A percentile compares a stretch with the other conserved stretches of the same genome.
phyloP scores from a whole-genome alignment of 2,888 invertebrate genomes.

The Drosophila quinaria region DNA sequence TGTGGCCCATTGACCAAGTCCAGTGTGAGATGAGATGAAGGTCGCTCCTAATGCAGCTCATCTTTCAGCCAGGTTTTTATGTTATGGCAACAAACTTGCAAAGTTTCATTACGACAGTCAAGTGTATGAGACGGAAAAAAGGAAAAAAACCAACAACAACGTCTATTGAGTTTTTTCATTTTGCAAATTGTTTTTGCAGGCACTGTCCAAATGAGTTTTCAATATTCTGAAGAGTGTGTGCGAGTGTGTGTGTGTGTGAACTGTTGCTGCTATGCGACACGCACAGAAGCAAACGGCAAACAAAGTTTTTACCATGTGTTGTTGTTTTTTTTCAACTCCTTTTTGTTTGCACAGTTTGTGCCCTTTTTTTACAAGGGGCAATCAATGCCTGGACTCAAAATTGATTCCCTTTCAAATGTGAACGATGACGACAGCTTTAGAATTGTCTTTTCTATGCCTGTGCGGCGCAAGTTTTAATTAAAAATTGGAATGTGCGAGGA shows the following conservation, averaged over 20 bases:
- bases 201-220: constrained; percentile 68
- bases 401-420: constrained; percentile 55
- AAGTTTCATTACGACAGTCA: constrained; percentile 52
- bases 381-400: constrained; percentile 64
- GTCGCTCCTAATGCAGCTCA: constrained; percentile 59
- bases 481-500: constrained; percentile 31
- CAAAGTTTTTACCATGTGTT: constrained; percentile 50
- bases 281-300: constrained; percentile 59
- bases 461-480: constrained; percentile 22
- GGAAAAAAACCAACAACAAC: constrained; percentile 1
- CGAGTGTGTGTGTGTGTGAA: background rate
- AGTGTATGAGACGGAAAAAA: constrained; percentile 20
- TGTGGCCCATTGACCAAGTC: constrained; percentile 62
- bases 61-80: constrained; percentile 34
- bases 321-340: constrained; percentile 4
- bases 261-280: constrained; percentile 48
- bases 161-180: constrained; percentile 39
- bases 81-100: constrained; percentile 34
- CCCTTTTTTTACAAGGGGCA: constrained; percentile 51
- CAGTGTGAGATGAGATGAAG: constrained; percentile 30
- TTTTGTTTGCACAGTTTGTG: constrained; percentile 17
- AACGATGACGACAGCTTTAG: constrained; percentile 51
- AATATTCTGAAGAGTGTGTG: constrained; percentile 47
- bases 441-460: constrained; percentile 31
- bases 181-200: constrained; percentile 45